Evolutionary conservation across 2,797 vertebrate genomes (phyloP).

Genomic region (Silurus aristotelis): DNA sequence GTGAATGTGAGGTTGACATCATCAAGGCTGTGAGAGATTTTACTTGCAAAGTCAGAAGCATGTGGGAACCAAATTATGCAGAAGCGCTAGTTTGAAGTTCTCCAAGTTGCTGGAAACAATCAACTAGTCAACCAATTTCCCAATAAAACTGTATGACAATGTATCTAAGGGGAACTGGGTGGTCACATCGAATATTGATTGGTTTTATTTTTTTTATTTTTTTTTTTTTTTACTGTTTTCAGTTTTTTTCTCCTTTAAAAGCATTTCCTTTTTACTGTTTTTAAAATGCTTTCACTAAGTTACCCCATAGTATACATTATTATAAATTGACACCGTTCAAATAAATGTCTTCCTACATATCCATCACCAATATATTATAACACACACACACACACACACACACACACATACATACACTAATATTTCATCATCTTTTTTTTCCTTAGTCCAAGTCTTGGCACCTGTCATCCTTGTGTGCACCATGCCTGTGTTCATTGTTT

Average conservation of each 20-base stretch:
- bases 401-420: constrained; percentile 37
- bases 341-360: constrained; percentile 69
- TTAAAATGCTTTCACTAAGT: constrained; percentile 62
- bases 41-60: background rate
- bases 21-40: constrained; percentile 3
- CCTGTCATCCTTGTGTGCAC: constrained; percentile 69
- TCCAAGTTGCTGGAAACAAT: constrained; percentile 28
- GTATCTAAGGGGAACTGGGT: constrained; percentile 1
- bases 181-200: constrained; percentile 20
- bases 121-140: constrained; percentile 3
- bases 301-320: constrained; percentile 68
- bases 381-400: too few relatives aligned
- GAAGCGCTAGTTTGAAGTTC: constrained; percentile 7
- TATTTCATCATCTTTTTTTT: constrained; percentile 59
- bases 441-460: constrained; percentile 58
- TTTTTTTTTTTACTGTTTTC: background rate
- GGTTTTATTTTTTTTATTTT: background rate
- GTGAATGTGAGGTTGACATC: background rate
- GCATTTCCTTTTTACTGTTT: background rate
- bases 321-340: constrained; percentile 75
- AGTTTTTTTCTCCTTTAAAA: background rate
- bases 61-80: constrained; percentile 10
- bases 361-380: constrained; percentile 55
- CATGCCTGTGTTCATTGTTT: constrained; percentile 57
- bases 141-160: constrained; percentile 19